Evolutionary conservation across 2,888 invertebrate species (phyloP), one percentile per base, ranked within the genome.

Genomic region (Dinocampus coccinellae): DNA sequence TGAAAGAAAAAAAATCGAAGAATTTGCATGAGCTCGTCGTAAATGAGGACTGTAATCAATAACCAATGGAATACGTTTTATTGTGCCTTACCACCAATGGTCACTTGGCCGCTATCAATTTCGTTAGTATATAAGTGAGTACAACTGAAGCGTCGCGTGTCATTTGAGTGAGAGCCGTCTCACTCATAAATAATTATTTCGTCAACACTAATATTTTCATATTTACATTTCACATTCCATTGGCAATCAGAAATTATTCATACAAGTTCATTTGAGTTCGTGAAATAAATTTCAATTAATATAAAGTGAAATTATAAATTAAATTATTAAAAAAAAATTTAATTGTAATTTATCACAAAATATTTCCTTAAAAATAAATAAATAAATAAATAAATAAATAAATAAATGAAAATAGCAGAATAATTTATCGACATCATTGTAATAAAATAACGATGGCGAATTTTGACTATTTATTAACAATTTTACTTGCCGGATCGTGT

Each of bases 81-180:
- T 22, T 33, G 9, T 42, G 33, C 22, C 65, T 60, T 55, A 55
- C 57, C 13, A 66, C 60, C 52, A 60, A 36, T 53, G 47, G 47
- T 58, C 52, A 65, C 53, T 60, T 26, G 57, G 26, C 20, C 13
- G 58, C 47, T 70, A 70, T 70, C 70, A 66, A 60, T 73, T 77
- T 72, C 66, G 69, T 72, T 72, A 62, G 72, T 68, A 75, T 77
- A 77, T 76, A 77, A 76, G 72, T 74, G 69, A 75, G 67, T 70
- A 75, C 55, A 62, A 70, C 64, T 70, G 20, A 24, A 60, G 58
- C 29, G 65, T 70, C 64, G 58, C 58, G 53, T 29, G 47, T 52
- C 70, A 70, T 60, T 70, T 66, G 61, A 36, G 42, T 29, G 52
- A 52, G 57, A 29, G 4, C 55, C 29, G 55, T 34, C 52, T 52